Evolutionary conservation across 2,113 vertebrate species (phyloP).

Genomic region (Microcebus murinus): DNA sequence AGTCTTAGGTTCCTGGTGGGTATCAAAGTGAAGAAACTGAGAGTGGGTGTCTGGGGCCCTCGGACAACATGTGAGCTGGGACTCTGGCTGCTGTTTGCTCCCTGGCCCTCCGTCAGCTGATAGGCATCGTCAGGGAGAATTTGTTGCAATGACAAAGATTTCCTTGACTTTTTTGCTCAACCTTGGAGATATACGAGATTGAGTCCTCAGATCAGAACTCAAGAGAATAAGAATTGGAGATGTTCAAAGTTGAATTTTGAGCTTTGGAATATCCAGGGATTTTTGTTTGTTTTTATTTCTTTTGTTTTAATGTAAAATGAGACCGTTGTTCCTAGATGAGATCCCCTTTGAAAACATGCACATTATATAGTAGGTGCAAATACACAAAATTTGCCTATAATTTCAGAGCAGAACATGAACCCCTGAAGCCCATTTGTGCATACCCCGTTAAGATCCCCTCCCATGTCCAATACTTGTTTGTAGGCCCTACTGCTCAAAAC

Average conservation of each 20-base stretch:
- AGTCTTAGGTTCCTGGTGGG: background rate
- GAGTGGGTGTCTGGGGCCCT: background rate
- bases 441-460: background rate
- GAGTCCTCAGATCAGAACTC: background rate
- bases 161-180: background rate
- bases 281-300: background rate
- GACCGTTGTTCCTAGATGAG: background rate
- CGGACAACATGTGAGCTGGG: background rate
- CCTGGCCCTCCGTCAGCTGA: background rate
- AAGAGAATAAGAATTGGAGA: background rate
- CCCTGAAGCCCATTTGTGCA: background rate
- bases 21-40: background rate
- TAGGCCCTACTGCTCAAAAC: background rate
- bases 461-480: background rate
- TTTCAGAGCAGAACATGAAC: background rate
- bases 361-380: background rate
- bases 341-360: background rate
- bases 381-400: background rate
- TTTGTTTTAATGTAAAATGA: background rate
- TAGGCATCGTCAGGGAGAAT: background rate
- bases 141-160: background rate
- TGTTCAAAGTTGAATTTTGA: background rate
- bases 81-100: accelerated
- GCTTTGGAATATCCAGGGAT: background rate
- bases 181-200: background rate